Percentiles rank a stretch among this genome's conserved stretches.
These are phyloP conservation scores for Nerophis lumbriciformis DNA, from an alignment of 2,113 vertebrate species.

Conservation along the genomic window DNA sequence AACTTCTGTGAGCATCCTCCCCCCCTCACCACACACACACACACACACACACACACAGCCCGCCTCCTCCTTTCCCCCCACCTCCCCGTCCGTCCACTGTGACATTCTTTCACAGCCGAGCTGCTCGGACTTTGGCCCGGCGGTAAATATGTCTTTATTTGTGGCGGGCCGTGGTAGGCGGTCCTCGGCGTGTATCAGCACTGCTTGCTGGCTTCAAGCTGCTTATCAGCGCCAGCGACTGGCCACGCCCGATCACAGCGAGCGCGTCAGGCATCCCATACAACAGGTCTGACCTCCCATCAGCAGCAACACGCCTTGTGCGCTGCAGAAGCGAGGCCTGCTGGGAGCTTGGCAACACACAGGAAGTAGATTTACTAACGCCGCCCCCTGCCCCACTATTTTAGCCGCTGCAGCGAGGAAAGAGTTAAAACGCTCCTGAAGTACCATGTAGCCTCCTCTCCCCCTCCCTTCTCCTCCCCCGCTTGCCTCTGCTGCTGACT, in stretches of 20 bases:
- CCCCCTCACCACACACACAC: too few relatives aligned
- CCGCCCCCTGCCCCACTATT: slow-evolving; percentile 9
- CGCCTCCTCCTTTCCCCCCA: slow-evolving; percentile 1
- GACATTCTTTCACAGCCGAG: slow-evolving; percentile 73
- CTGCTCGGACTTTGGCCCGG: slow-evolving; percentile 67
- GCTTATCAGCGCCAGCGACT: slow-evolving; percentile 51
- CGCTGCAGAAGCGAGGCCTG: background rate
- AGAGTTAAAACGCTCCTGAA: slow-evolving; percentile 3
- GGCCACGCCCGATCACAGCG: slow-evolving; percentile 36
- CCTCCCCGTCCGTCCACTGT: slow-evolving; percentile 27
- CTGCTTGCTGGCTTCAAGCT: slow-evolving; percentile 30
- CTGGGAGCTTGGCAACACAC: background rate
- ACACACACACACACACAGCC: background rate
- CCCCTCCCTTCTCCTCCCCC: slow-evolving; percentile 35
- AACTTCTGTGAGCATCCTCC: background rate
- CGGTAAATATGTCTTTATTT: slow-evolving; percentile 75
- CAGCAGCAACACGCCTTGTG: background rate
- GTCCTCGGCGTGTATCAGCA: slow-evolving; percentile 10
- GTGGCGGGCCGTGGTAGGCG: slow-evolving; percentile 38
- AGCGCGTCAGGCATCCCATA: slow-evolving; percentile 49
- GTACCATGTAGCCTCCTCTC: slow-evolving; percentile 7
- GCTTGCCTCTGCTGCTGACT: slow-evolving; percentile 76
- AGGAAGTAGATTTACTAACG: slow-evolving; percentile 4
- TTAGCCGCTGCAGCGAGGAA: background rate
- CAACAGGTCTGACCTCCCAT: slow-evolving; percentile 47